A percentile compares a stretch with the other conserved stretches of the same genome.
Evolutionary conservation across 2,113 vertebrate species (phyloP).

Genomic region (Dipodomys ordii): DNA sequence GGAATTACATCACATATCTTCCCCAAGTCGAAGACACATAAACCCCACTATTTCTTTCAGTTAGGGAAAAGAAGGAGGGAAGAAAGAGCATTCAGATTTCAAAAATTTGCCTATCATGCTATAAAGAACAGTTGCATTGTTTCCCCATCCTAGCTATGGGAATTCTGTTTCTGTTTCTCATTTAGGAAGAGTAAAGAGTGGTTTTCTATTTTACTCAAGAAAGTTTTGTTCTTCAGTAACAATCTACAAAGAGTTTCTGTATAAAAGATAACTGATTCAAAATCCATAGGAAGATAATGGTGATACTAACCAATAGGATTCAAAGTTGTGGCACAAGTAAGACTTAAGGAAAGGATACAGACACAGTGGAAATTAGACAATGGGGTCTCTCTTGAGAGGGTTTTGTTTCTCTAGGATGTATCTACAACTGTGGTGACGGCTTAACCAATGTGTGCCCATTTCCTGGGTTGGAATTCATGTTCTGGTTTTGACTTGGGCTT

Average conservation of each 20-base stretch:
- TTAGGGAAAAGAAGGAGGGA: not conserved
- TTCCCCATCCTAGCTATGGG: not conserved
- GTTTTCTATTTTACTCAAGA: not conserved
- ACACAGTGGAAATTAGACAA: not conserved
- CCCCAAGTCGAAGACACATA: not conserved
- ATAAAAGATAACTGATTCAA: not conserved
- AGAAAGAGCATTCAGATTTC: constrained; percentile 2
- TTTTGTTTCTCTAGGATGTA: not conserved
- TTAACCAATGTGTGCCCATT: not conserved
- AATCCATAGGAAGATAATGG: not conserved
- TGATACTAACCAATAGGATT: not conserved
- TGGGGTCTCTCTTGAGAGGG: not conserved
- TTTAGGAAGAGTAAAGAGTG: not conserved
- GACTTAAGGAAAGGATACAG: not conserved
- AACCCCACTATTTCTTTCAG: not conserved
- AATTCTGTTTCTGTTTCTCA: not conserved
- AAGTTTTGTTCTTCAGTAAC: not conserved
- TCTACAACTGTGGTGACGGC: not conserved
- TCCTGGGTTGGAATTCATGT: not conserved
- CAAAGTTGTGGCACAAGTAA: not conserved
- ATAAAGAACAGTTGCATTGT: not conserved
- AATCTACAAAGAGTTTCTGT: not conserved
- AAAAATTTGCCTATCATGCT: not conserved
- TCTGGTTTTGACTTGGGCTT: constrained; percentile 23
- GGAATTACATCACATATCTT: not conserved